Conservation (phyloP, 2,113 vertebrate species). For the Aythya baeri region DNA sequence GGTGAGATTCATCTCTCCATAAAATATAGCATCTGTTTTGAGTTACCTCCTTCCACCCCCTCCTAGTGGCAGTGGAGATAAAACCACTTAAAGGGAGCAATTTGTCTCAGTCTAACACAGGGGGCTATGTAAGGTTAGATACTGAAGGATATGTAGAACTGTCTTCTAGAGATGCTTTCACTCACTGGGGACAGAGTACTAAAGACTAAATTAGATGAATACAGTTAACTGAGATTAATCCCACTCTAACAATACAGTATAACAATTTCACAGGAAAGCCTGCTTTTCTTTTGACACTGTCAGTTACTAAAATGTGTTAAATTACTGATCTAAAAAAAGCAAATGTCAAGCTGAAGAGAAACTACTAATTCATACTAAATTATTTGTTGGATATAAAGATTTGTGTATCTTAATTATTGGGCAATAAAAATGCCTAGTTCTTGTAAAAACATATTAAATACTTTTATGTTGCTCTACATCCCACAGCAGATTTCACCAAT, state of each 20-base stretch:
- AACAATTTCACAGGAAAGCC: background rate
- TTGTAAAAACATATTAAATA: background rate
- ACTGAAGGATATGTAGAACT: no score
- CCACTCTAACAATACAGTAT: background rate
- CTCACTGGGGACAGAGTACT: no score
- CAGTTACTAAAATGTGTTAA: background rate
- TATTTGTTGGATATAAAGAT: background rate
- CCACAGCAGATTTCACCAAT: background rate
- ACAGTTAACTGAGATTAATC: no score
- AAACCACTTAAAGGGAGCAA: no score
- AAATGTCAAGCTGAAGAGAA: background rate
- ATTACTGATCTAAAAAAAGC: background rate
- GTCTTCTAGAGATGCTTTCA: no score
- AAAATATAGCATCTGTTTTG: no score
- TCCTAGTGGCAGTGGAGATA: no score
- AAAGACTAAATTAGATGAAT: no score
- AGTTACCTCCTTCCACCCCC: no score
- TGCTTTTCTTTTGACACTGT: background rate
- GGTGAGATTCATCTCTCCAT: no score
- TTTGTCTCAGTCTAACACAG: no score
- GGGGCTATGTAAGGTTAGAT: no score
- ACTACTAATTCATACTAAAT: background rate
- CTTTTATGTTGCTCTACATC: background rate
- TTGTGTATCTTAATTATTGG: background rate
- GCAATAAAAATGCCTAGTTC: background rate